Evolutionary conservation across 2,888 invertebrate genomes (phyloP).

Genomic region (Caenorhabditis sp.): DNA sequence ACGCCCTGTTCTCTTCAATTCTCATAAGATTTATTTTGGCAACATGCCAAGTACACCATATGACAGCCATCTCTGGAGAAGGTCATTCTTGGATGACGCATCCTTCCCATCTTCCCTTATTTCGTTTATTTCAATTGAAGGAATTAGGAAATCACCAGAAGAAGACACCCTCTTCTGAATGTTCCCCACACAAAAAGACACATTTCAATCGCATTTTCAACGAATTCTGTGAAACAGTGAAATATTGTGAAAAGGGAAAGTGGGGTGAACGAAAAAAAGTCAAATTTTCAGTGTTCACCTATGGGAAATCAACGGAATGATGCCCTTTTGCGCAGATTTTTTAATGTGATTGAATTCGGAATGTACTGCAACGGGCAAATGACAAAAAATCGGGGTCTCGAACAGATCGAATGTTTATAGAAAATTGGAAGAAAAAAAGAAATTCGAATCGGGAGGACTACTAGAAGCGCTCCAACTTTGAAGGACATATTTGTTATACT

Average conservation of each 20-base stretch:
- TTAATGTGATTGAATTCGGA: slow-evolving; percentile 21
- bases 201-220: background rate
- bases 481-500: too few relatives aligned
- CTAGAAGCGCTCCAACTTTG: too few relatives aligned
- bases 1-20: background rate
- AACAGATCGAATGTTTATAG: background rate
- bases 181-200: background rate
- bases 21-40: slow-evolving; percentile 4
- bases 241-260: slow-evolving; percentile 13
- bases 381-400: background rate
- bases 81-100: slow-evolving; percentile 34
- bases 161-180: background rate
- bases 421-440: too few relatives aligned
- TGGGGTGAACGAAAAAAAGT: background rate
- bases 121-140: background rate
- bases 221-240: background rate
- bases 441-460: too few relatives aligned
- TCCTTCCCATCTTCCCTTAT: background rate
- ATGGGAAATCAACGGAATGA: background rate
- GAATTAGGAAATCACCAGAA: slow-evolving; percentile 1
- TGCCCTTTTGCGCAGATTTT: slow-evolving; percentile 8
- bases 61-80: slow-evolving; percentile 10
- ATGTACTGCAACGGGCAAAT: background rate
- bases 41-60: slow-evolving; percentile 27
- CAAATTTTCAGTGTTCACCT: slow-evolving; percentile 24